Base-by-base conservation (phyloP, 1,140 invertebrate species). In the Drosophila neocordata region DNA sequence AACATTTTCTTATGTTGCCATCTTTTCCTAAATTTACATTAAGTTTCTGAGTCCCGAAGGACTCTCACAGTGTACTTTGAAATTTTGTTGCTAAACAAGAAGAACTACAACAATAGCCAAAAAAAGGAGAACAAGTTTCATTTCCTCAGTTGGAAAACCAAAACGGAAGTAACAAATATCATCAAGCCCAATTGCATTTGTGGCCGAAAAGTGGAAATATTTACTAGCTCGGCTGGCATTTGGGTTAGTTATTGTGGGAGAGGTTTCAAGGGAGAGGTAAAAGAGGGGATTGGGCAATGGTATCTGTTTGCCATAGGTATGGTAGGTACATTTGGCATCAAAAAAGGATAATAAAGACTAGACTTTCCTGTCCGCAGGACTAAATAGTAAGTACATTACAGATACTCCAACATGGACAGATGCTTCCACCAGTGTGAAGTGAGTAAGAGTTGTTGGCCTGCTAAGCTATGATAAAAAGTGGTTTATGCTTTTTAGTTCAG, bases 161-260 rank as follows among this genome's bases (percentile, higher is more conserved):
- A 76, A 88, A 83, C 83, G 83, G 83, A 88, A 88, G 83, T 63
- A 83, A 79, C 84, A 88, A 88, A 88, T 88, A 88, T 88, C 76
- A 88, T 88, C 83, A 89, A 83, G 79, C 79, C 76, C 84, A 88
- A 88, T 88, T 88, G 83, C 84, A 88, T 88, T 88, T 88, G 83
- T 79, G 83, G 83, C 83, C 79, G 58, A 88, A 82, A 83, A 88
- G 62, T 87, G 83, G 83, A 87, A 87, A 79, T 88, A 87, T 88
- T 87, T 79, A 82, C 83, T 85, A 69, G 70, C 41, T 53, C 44
- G 34, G 38, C 52, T 62, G 51, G 35, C 34, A 31, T 31, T 15
- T 53, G 41, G 35, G 27, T 31, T 31, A 31, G 27, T 31, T 31
- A 31, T 31, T 31, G 27, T 31, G 27, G 27, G 27, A 1, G 27